Conservation (phyloP, 2,113 vertebrate species). For the Thamnaconus septentrionalis region DNA sequence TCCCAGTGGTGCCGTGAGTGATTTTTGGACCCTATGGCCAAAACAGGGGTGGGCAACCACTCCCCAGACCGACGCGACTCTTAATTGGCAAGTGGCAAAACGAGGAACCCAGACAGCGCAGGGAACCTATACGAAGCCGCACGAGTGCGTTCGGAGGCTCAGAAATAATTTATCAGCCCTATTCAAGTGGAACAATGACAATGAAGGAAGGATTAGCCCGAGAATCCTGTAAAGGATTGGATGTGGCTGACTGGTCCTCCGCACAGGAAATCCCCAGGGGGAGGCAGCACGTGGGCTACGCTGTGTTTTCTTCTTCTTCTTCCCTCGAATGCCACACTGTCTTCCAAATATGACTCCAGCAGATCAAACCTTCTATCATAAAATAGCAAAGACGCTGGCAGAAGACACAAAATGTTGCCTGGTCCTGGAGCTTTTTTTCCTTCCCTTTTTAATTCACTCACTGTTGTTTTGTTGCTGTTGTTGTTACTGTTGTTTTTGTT, state of each 20-base stretch:
- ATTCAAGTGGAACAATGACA: conserved; percentile 62
- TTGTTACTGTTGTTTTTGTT: neutral
- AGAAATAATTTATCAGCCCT: conserved; percentile 51
- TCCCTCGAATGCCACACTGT: conserved; percentile 23
- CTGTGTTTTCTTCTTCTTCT: conserved; percentile 5
- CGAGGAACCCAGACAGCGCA: no score
- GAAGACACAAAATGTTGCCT: no score
- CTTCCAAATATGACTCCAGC: conserved; percentile 14
- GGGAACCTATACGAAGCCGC: conserved; percentile 9
- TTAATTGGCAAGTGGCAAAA: no score
- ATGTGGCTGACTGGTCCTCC: conserved; percentile 54
- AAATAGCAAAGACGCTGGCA: no score
- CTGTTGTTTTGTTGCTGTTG: conserved; percentile 13
- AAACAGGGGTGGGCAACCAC: no score
- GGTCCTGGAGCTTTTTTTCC: no score
- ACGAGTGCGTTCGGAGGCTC: conserved; percentile 29
- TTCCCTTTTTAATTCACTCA: no score
- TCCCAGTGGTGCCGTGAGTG: no score
- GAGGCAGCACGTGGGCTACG: conserved; percentile 37
- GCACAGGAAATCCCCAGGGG: conserved; percentile 57
- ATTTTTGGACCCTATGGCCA: no score
- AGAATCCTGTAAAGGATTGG: conserved; percentile 64
- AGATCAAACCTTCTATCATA: no score
- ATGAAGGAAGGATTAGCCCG: conserved; percentile 58
- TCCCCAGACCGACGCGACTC: no score